Base-by-base conservation (phyloP, 2,888 invertebrate species). In the Caenorhabditis zanzibari region DNA sequence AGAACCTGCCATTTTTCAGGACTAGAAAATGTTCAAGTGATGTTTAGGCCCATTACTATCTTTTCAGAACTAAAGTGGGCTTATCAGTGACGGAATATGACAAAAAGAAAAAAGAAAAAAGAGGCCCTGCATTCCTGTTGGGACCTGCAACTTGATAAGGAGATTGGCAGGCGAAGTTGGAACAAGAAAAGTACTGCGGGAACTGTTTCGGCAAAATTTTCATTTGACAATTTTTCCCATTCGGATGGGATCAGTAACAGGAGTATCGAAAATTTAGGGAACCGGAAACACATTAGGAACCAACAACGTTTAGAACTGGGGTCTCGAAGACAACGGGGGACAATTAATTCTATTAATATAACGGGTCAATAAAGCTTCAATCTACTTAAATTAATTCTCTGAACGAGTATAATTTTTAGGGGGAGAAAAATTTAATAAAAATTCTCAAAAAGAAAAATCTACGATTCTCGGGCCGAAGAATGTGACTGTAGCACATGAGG, bases 331-430 rank as follows among this genome's bases (percentile, higher is more conserved):
- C 10, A 7, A 24, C 16, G 47, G 52, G 35, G 44, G 66, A 14
- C 32, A 52, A 52, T 66, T 52, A 66, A 66, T 64, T 24, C 24
- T 54, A 68, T 68, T 54, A 68, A 68, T 26, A 35, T 52, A 35
- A 52, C 49, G 22, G 68, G 54, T 52, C 54, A 64, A 63, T 74
- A 56, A 41, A 64, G 41, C 38, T 73, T n/a, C 73, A 73, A 73
- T 52, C 44, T 74, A 38, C 56, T n/a, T 74, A 56, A 74, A 56
- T 22, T 38, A 54, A n/a, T n/a, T 68, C 54, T 54, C 54, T 38
- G 10, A 56, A 58, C 71, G 71, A 71, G 71, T 75, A 73, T 56
- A 32, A 24, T 52, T 38, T 49, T 44, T 3, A 12, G 47, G 22
- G 71, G 44, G 22, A 22, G 7, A 28, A 59, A n/a, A 47, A 59